phyloP scores from a whole-genome alignment of 1,140 invertebrate genomes.

The Coenobita brevimanus region DNA sequence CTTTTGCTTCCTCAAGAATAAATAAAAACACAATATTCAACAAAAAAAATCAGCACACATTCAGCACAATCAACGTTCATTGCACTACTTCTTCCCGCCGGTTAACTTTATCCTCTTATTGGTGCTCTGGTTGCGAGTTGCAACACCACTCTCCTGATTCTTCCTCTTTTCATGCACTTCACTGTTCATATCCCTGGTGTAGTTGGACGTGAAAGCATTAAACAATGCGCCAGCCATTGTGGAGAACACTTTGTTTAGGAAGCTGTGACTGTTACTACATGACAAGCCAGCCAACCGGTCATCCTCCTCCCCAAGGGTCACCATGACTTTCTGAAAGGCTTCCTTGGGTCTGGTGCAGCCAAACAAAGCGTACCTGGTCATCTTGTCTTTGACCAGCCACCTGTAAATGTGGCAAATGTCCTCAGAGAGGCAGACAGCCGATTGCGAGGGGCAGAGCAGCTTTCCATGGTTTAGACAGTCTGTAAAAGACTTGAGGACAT shows the following conservation, averaged over 20 bases:
- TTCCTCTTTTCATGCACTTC: conserved; percentile 22
- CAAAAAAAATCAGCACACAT: too few relatives aligned
- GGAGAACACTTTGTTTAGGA: not conserved
- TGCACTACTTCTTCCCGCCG: too few relatives aligned
- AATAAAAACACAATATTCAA: too few relatives aligned
- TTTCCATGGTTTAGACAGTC: conserved; percentile 17
- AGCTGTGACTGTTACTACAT: not conserved
- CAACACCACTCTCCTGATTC: too few relatives aligned
- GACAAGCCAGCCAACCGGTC: not conserved
- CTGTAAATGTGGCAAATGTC: conserved; percentile 5
- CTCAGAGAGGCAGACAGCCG: conserved; percentile 3
- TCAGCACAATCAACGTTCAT: too few relatives aligned
- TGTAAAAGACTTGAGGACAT: conserved; percentile 22
- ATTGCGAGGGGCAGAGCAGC: conserved; percentile 2
- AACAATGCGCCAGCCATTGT: conserved; percentile 34
- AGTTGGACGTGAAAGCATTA: conserved; percentile 3
- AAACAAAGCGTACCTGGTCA: conserved; percentile 26
- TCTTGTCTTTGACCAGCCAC: not conserved
- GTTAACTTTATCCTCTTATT: too few relatives aligned
- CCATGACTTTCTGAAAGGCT: conserved; percentile 3
- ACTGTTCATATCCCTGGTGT: not conserved
- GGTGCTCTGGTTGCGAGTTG: too few relatives aligned
- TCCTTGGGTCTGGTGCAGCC: conserved; percentile 7
- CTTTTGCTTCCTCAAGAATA: too few relatives aligned
- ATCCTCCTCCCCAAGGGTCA: not conserved